Base-by-base conservation (phyloP, 2,888 invertebrate genomes). In the Trilocha varians region DNA sequence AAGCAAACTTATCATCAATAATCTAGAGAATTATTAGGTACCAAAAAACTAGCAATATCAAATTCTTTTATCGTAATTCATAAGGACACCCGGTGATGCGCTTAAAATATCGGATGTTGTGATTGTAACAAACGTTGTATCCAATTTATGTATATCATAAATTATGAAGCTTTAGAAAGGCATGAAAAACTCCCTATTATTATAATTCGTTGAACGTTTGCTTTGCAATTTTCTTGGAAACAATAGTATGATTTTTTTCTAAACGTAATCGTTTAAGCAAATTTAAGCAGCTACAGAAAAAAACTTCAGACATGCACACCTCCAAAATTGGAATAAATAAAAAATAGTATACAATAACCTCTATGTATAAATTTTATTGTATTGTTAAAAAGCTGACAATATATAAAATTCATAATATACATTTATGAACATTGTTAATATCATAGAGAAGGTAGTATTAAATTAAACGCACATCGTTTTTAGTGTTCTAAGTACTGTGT, bases 361-460 rank as follows among this genome's bases (percentile, higher is more conserved):
- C 69, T 70, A 72, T 57, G 63, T 59, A 59, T 66, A 47, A 49
- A 49, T 46, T 45, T 49, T 59, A 78, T 79, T 80, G 77, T 77
- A 69, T 76, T 75, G 49, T 47, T 71, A 74, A 78, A 78, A 83
- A 78, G 78, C 78, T 73, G 75, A 71, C 73, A 76, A 74, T 78
- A 75, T 70, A 75, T 72, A 75, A 25, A 78, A 78, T 75, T 69
- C 78, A 78, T 77, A 75, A 78, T 77, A 78, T 78, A 78, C 78
- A 78, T 70, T 65, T 64, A 62, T 68, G 71, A 70, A 70, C 68
- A 65, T 18, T 2, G 25, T 25, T 25, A 25, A 25, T 25, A 25
- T 25, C 25, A 9, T 25, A 11, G n/a, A n/a, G n/a, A n/a, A 9
- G 25, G 25, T 25, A 11, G 25, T 3, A 3, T 25, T 25, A 25